These are phyloP conservation scores for Rhyacophila brunnea DNA, from an alignment of 1,140 invertebrate species.

Conservation along the genomic window DNA sequence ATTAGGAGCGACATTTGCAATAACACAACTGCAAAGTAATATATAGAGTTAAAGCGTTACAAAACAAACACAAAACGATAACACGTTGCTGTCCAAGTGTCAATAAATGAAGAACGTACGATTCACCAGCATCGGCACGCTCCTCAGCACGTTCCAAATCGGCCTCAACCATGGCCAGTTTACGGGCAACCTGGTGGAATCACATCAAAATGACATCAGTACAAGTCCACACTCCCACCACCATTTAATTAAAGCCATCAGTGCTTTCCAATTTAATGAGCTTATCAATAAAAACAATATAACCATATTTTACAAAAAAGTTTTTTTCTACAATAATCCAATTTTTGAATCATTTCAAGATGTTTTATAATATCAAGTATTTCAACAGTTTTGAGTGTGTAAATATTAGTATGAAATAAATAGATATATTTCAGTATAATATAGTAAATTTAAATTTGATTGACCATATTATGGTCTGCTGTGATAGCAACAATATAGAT, in stretches of 20 bases:
- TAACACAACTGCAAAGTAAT: no score
- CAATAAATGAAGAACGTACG: conserved; percentile 72
- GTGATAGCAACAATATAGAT: no score
- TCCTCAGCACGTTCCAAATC: conserved; percentile 99
- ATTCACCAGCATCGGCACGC: conserved; percentile 98
- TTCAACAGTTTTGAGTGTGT: no score
- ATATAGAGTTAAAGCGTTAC: not conserved
- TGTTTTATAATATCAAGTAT: no score
- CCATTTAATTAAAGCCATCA: no score
- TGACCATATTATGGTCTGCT: no score
- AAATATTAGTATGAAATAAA: no score
- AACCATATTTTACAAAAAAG: not conserved
- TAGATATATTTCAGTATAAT: no score
- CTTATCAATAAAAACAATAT: not conserved
- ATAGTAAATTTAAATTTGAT: no score
- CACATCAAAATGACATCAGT: not conserved
- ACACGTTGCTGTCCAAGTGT: not conserved
- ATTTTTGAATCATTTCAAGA: no score
- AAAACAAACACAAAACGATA: not conserved
- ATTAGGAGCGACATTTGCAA: no score
- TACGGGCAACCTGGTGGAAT: conserved; percentile 93
- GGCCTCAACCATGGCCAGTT: conserved; percentile 99
- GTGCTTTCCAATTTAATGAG: not conserved
- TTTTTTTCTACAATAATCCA: no score
- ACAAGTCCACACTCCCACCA: not conserved